Evolutionary conservation across 92 coral and sea anemone species (phyloP).

Genomic region (Muricea muricata): DNA sequence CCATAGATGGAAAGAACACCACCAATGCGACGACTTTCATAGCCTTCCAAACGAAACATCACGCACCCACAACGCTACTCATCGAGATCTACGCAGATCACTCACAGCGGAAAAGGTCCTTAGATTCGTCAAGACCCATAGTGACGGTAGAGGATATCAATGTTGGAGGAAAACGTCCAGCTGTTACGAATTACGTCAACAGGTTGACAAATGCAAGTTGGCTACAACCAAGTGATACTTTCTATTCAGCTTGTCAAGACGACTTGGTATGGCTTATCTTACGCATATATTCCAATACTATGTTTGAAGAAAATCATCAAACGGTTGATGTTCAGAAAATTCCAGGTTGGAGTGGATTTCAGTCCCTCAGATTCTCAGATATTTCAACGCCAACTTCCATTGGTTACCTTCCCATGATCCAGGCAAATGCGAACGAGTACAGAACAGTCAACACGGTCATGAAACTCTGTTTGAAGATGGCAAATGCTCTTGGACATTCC

Average conservation of each 20-base stretch:
- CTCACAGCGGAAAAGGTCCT: constrained; percentile 57
- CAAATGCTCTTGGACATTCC: constrained; percentile 30
- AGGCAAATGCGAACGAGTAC: too few relatives aligned
- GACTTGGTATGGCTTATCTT: constrained; percentile 67
- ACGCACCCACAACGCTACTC: constrained; percentile 59
- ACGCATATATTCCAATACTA: constrained; percentile 29
- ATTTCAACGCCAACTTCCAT: too few relatives aligned
- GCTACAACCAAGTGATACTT: constrained; percentile 47
- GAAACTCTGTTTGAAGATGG: constrained; percentile 27
- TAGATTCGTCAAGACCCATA: constrained; percentile 53
- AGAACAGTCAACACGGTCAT: constrained; percentile 52
- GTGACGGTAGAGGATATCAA: constrained; percentile 57
- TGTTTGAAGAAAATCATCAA: constrained; percentile 8
- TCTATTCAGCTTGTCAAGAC: constrained; percentile 53
- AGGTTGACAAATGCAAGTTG: constrained; percentile 42
- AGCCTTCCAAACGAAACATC: constrained; percentile 48
- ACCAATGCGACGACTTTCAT: constrained; percentile 44
- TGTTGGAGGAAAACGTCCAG: constrained; percentile 67
- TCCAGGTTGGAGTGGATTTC: constrained; percentile 15
- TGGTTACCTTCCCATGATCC: too few relatives aligned
- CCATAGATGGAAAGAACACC: constrained; percentile 57
- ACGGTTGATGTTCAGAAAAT: not conserved
- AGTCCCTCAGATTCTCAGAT: too few relatives aligned
- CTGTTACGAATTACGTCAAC: constrained; percentile 35
- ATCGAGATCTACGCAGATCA: constrained; percentile 61